Percentiles rank a stretch among this genome's conserved stretches.
These are phyloP conservation scores for Zalophus californianus DNA, from an alignment of 2,797 vertebrate genomes.

Conservation along the genomic window DNA sequence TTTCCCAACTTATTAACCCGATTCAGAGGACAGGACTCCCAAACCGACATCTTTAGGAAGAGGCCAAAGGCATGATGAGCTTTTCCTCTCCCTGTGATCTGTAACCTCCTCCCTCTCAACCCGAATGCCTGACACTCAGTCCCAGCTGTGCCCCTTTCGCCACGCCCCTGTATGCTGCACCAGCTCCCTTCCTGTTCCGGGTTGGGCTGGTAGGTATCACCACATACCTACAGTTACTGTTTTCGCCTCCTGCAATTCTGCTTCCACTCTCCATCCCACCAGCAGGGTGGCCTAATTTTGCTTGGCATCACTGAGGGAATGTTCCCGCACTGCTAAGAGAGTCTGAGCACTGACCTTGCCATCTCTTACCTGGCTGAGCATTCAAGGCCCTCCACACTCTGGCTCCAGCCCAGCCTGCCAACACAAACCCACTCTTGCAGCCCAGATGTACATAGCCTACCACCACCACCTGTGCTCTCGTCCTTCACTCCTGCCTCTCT, in stretches of 20 bases:
- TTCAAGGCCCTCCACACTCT: not conserved
- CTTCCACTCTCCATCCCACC: not conserved
- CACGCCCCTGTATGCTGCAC: accelerated
- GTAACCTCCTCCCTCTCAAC: not conserved
- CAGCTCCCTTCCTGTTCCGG: not conserved
- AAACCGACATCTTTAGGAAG: not conserved
- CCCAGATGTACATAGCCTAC: accelerated
- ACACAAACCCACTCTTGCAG: not conserved
- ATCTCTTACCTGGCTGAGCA: not conserved
- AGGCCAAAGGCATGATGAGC: not conserved
- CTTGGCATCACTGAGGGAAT: not conserved
- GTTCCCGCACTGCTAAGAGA: not conserved
- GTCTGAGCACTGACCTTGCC: not conserved
- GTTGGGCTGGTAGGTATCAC: not conserved
- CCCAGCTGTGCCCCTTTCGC: no score
- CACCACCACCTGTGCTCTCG: accelerated
- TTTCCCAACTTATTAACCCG: not conserved
- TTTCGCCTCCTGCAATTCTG: not conserved
- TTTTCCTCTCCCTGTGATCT: not conserved
- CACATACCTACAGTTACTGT: not conserved
- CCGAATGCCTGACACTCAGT: not conserved
- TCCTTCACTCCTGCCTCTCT: not conserved
- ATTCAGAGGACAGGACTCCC: not conserved
- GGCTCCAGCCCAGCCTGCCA: no score
- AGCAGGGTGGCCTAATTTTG: not conserved